Conservation (phyloP, 2,797 vertebrate genomes). For the Lepidocolaptes lacrymiger region DNA sequence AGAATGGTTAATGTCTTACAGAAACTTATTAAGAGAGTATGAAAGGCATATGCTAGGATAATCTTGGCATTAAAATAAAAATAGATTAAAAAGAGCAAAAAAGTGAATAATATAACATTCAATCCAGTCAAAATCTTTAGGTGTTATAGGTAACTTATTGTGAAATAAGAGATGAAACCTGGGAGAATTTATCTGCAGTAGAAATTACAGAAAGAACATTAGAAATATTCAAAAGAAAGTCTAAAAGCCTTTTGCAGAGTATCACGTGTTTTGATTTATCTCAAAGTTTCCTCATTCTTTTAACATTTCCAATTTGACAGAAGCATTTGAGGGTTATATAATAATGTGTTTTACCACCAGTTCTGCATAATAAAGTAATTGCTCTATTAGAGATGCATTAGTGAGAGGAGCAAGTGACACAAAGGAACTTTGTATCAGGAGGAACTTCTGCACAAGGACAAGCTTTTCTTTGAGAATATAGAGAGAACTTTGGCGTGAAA, state of each 20-base stretch:
- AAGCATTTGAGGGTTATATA: conserved; percentile 61
- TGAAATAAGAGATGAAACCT: conserved; percentile 52
- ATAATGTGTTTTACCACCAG: conserved; percentile 33
- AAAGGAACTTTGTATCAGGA: conserved; percentile 51
- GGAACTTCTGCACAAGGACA: conserved; percentile 52
- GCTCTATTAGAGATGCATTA: conserved; percentile 70
- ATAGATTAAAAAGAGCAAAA: conserved; percentile 18
- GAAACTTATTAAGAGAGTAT: background rate
- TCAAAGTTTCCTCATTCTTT: conserved; percentile 52
- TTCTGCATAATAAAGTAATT: conserved; percentile 68
- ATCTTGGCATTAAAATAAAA: conserved; percentile 48
- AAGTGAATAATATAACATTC: background rate
- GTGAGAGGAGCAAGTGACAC: conserved; percentile 56
- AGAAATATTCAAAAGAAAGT: conserved; percentile 41
- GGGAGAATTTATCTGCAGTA: conserved; percentile 47
- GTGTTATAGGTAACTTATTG: conserved; percentile 49
- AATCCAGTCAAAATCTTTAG: conserved; percentile 41
- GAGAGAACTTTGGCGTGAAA: background rate
- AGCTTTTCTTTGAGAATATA: conserved; percentile 38
- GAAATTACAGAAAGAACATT: conserved; percentile 55
- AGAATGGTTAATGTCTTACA: conserved; percentile 1
- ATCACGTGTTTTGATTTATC: conserved; percentile 65
- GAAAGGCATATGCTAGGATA: conserved; percentile 10
- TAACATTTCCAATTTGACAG: conserved; percentile 58
- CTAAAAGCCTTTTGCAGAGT: conserved; percentile 45